These are phyloP conservation scores for Psittacula echo DNA, from an alignment of 2,797 vertebrate species.

Conservation along the genomic window DNA sequence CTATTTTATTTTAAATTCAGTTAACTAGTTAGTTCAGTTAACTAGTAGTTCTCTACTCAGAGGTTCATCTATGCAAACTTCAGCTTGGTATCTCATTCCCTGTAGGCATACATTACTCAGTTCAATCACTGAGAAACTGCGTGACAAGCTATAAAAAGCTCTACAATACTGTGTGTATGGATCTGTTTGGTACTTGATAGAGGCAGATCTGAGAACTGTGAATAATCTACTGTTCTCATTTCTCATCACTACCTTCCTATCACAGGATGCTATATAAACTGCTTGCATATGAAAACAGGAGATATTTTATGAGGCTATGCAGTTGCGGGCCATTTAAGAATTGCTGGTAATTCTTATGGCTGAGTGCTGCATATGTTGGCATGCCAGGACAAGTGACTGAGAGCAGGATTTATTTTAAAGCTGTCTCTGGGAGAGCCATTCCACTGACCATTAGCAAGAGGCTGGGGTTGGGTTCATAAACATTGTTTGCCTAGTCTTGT, in stretches of 20 bases:
- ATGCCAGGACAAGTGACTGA: background rate
- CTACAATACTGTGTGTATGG: background rate
- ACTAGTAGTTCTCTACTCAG: background rate
- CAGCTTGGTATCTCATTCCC: slow-evolving; percentile 24
- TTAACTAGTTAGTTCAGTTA: background rate
- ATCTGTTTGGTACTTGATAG: background rate
- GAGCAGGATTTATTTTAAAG: background rate
- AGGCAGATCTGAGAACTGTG: background rate
- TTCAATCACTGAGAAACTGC: background rate
- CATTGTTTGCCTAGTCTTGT: background rate
- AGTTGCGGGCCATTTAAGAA: background rate
- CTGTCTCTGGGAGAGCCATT: background rate
- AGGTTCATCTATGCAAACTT: background rate
- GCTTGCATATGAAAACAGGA: background rate
- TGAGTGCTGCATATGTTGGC: background rate
- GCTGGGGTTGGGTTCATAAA: background rate
- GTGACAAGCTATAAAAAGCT: slow-evolving; percentile 35
- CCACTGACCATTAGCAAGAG: background rate
- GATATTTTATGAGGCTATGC: background rate
- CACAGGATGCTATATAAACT: background rate
- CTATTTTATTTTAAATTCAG: slow-evolving; percentile 27
- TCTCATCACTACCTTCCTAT: background rate
- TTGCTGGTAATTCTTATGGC: background rate
- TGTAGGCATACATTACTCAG: slow-evolving; percentile 21
- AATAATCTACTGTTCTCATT: background rate